Evolutionary conservation across 2,113 vertebrate species (phyloP).

Genomic region (Labeo catla): DNA sequence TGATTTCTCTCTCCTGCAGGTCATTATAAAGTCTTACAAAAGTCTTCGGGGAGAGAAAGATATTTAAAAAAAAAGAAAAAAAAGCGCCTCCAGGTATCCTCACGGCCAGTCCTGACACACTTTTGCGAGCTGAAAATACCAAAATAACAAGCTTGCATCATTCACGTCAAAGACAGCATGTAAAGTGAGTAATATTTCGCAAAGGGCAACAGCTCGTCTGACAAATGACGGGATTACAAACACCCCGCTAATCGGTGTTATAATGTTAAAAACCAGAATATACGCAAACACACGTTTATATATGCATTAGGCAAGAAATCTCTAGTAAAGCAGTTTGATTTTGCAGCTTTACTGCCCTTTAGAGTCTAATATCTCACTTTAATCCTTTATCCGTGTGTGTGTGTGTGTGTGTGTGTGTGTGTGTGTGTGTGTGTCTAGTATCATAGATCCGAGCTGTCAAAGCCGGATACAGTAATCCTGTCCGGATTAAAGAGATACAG

Average conservation of each 20-base stretch:
- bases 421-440: background rate
- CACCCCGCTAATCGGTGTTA: slow-evolving; percentile 16
- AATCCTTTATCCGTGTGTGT: slow-evolving; percentile 29
- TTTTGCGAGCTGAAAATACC: slow-evolving; percentile 3
- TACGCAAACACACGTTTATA: background rate
- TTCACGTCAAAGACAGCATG: background rate
- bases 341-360: slow-evolving; percentile 15
- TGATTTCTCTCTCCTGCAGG: slow-evolving; percentile 1
- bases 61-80: background rate
- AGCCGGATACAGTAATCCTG: slow-evolving; percentile 36
- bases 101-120: slow-evolving; percentile 2
- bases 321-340: slow-evolving; percentile 21
- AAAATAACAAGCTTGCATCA: slow-evolving; percentile 16
- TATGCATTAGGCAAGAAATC: slow-evolving; percentile 12
- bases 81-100: background rate
- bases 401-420: slow-evolving; percentile 6
- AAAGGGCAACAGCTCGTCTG: slow-evolving; percentile 11
- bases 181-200: background rate
- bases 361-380: slow-evolving; percentile 9
- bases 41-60: slow-evolving; percentile 6
- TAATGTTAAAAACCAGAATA: background rate
- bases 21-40: background rate
- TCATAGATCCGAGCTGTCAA: background rate
- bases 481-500: slow-evolving; percentile 49
- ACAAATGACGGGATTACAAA: slow-evolving; percentile 14